These are phyloP conservation scores for Battus philenor DNA, from an alignment of 1,140 invertebrate genomes.

Conservation along the genomic window DNA sequence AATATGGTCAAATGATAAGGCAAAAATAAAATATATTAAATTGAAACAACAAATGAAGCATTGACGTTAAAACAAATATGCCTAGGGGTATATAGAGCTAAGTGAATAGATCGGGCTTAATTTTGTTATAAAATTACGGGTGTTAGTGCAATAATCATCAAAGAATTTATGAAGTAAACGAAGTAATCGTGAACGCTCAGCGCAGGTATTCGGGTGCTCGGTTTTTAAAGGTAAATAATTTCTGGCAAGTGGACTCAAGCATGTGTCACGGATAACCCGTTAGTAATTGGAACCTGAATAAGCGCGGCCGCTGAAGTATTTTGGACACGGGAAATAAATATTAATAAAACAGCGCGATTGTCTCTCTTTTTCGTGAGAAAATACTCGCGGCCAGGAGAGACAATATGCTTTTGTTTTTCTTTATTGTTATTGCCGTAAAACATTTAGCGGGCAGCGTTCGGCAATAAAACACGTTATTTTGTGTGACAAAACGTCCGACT, in stretches of 20 bases:
- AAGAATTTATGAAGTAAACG: background rate
- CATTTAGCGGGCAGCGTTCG: slow-evolving; percentile 60
- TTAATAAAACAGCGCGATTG: slow-evolving; percentile 64
- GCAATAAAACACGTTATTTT: slow-evolving; percentile 73
- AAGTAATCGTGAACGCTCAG: too few relatives aligned
- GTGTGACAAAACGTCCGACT: slow-evolving; percentile 72
- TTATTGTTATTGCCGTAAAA: slow-evolving; percentile 73
- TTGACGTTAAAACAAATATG: too few relatives aligned
- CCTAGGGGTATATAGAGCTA: too few relatives aligned
- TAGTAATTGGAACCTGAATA: slow-evolving; percentile 43
- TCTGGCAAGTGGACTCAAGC: slow-evolving; percentile 11
- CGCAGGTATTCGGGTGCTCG: slow-evolving; percentile 10
- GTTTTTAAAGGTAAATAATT: slow-evolving; percentile 8
- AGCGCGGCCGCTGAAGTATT: slow-evolving; percentile 50
- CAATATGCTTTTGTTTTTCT: slow-evolving; percentile 74
- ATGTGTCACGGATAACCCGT: slow-evolving; percentile 23
- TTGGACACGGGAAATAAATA: slow-evolving; percentile 58
- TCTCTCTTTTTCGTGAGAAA: slow-evolving; percentile 64
- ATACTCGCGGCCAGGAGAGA: slow-evolving; percentile 54
- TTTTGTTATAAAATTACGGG: too few relatives aligned
- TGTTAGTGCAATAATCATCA: too few relatives aligned
- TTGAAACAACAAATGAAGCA: too few relatives aligned
- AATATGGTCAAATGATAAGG: too few relatives aligned
- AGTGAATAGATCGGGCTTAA: too few relatives aligned
- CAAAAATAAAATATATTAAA: too few relatives aligned